phyloP scores from a whole-genome alignment of 2,797 vertebrate species.

The Sternarchorhynchus goeldii region DNA sequence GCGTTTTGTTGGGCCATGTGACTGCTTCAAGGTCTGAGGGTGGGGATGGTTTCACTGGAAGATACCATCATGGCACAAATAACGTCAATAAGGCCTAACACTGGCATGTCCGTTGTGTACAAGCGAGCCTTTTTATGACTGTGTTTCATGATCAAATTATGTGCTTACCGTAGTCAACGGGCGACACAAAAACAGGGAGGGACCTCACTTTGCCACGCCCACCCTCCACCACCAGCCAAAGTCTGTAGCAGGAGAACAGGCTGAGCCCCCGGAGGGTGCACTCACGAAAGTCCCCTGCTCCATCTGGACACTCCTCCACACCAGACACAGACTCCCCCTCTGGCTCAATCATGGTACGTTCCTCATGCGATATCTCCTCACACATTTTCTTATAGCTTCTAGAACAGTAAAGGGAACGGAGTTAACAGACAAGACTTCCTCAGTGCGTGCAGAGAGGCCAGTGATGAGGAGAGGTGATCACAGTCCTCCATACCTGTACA shows the following conservation, averaged over 20 bases:
- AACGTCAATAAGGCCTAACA: neutral
- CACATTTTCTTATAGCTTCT: constrained; percentile 82
- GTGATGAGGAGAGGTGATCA: neutral
- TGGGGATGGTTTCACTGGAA: constrained; percentile 84
- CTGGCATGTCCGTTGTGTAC: neutral
- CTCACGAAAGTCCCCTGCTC: constrained; percentile 66
- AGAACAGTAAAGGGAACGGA: neutral
- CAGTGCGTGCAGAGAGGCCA: neutral
- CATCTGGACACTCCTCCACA: constrained; percentile 68
- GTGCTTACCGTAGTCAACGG: constrained; percentile 84
- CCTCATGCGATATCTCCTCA: constrained; percentile 69
- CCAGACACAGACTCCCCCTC: constrained; percentile 60
- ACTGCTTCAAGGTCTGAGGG: constrained; percentile 79
- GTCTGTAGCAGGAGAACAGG: constrained; percentile 83
- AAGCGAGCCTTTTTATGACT: neutral
- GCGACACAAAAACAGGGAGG: constrained; percentile 79
- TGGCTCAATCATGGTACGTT: constrained; percentile 53
- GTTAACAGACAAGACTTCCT: neutral
- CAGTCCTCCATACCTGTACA: constrained; percentile 64
- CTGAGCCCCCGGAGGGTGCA: constrained; percentile 84
- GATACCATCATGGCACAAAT: neutral
- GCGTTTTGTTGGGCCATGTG: constrained; percentile 70
- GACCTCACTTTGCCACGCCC: constrained; percentile 78
- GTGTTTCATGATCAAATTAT: neutral
- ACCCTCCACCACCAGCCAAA: constrained; percentile 87